Evolutionary conservation across 2,888 invertebrate species (phyloP).

Genomic region (Morpho deidamia): DNA sequence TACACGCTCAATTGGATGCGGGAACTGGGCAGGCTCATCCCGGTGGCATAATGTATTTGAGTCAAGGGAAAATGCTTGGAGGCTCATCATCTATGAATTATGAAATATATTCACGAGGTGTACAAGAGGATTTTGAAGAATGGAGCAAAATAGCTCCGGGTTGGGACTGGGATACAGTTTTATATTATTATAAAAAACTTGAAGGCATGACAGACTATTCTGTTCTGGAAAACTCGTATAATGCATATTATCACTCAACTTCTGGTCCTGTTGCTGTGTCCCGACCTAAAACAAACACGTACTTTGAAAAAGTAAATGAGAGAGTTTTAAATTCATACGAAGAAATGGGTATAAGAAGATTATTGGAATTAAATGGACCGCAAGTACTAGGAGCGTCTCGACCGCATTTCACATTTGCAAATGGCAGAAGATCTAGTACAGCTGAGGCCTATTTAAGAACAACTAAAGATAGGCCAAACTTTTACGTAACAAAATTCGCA

Average conservation of each 20-base stretch:
- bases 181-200: conserved; percentile 39
- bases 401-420: conserved; percentile 39
- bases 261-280: conserved; percentile 37
- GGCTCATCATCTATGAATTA: conserved; percentile 38
- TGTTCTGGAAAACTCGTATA: conserved; percentile 27
- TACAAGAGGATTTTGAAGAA: conserved; percentile 36
- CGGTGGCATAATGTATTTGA: conserved; percentile 28
- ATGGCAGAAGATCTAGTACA: conserved; percentile 56
- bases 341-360: conserved; percentile 36
- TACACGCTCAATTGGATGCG: conserved; percentile 30
- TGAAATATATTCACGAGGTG: conserved; percentile 37
- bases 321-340: conserved; percentile 31
- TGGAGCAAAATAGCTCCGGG: conserved; percentile 36
- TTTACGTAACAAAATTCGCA: conserved; percentile 48
- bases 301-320: conserved; percentile 29
- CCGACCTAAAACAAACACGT: conserved; percentile 31
- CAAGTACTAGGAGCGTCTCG: conserved; percentile 32
- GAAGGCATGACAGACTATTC: conserved; percentile 36
- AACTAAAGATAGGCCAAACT: conserved; percentile 42
- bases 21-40: conserved; percentile 32
- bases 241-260: conserved; percentile 33
- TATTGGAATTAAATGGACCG: conserved; percentile 36
- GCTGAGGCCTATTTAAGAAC: conserved; percentile 53
- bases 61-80: conserved; percentile 39
- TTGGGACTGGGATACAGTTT: conserved; percentile 36